Evolutionary conservation across 2,113 vertebrate species (phyloP).

Genomic region (Ammospiza nelsoni): DNA sequence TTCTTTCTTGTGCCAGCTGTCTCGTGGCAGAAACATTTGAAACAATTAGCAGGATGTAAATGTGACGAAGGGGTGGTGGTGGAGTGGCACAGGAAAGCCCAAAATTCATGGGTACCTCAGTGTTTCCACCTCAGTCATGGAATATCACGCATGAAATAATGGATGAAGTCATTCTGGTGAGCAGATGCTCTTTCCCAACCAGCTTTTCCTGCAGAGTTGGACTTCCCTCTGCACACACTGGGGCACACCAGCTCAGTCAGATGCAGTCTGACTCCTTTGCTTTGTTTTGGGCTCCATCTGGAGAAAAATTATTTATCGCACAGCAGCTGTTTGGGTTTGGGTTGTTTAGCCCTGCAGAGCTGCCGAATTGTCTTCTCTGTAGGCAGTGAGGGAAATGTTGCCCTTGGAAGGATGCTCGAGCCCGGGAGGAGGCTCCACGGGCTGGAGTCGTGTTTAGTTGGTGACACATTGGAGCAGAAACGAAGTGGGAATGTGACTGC

Average conservation of each 20-base stretch:
- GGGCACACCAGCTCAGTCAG: not conserved
- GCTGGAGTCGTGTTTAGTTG: not conserved
- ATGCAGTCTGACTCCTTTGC: not conserved
- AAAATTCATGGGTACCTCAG: not conserved
- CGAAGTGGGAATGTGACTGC: not conserved
- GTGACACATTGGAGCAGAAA: not conserved
- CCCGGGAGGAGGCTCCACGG: not conserved
- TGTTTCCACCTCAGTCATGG: not conserved
- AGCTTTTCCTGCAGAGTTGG: not conserved
- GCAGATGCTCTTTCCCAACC: not conserved
- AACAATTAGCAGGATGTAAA: rapidly evolving
- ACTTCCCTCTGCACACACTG: not conserved
- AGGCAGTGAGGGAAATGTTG: not conserved
- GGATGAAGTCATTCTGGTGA: not conserved
- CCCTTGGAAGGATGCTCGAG: not conserved
- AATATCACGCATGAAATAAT: not conserved
- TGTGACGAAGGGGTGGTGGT: rapidly evolving
- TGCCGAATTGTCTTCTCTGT: not conserved
- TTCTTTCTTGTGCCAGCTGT: not conserved
- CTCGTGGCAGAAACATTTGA: not conserved
- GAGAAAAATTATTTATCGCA: not conserved
- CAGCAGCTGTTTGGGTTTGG: not conserved
- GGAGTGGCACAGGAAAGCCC: not conserved
- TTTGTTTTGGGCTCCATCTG: not conserved
- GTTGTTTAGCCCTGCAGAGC: not conserved